Conservation (phyloP, 2,797 vertebrate species). For the Erpetoichthys calabaricus region DNA sequence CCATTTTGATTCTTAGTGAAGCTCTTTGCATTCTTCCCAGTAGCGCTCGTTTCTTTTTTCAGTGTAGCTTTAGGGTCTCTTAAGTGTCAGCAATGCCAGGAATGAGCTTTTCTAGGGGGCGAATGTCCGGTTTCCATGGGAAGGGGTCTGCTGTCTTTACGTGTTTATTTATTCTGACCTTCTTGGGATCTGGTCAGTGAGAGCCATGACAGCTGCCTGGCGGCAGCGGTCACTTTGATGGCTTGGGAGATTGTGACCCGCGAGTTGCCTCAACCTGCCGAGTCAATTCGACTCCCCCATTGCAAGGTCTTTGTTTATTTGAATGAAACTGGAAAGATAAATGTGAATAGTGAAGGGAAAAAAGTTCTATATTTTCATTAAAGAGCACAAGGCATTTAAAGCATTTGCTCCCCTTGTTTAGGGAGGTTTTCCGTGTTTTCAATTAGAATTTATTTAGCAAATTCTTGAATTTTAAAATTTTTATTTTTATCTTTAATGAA, state of each 20-base stretch:
- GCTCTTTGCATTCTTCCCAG: slow-evolving; percentile 31
- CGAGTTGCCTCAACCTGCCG: slow-evolving; percentile 39
- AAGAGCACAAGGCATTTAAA: too few relatives aligned
- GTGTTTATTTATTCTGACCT: slow-evolving; percentile 47
- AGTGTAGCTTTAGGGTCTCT: slow-evolving; percentile 33
- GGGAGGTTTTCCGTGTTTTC: too few relatives aligned
- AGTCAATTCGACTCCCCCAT: slow-evolving; percentile 48
- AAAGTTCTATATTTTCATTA: slow-evolving; percentile 1
- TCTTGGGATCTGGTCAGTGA: slow-evolving; percentile 41
- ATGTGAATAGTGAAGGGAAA: slow-evolving; percentile 35
- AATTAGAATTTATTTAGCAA: too few relatives aligned
- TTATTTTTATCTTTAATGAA: too few relatives aligned
- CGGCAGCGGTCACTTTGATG: slow-evolving; percentile 48
- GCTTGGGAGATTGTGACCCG: slow-evolving; percentile 46
- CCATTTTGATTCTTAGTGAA: slow-evolving; percentile 26
- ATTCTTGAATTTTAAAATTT: too few relatives aligned
- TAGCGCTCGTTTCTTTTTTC: slow-evolving; percentile 26
- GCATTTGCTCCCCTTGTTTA: too few relatives aligned
- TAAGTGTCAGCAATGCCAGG: slow-evolving; percentile 31
- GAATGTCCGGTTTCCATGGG: slow-evolving; percentile 5
- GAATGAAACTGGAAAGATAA: slow-evolving; percentile 46
- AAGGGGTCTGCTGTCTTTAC: slow-evolving; percentile 20
- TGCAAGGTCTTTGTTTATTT: slow-evolving; percentile 43
- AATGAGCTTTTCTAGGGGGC: slow-evolving; percentile 17
- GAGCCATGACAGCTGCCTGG: slow-evolving; percentile 40